Percentiles rank a stretch among this genome's conserved stretches.
Conservation (phyloP, 2,113 vertebrate species). For the Mellivora capensis region DNA sequence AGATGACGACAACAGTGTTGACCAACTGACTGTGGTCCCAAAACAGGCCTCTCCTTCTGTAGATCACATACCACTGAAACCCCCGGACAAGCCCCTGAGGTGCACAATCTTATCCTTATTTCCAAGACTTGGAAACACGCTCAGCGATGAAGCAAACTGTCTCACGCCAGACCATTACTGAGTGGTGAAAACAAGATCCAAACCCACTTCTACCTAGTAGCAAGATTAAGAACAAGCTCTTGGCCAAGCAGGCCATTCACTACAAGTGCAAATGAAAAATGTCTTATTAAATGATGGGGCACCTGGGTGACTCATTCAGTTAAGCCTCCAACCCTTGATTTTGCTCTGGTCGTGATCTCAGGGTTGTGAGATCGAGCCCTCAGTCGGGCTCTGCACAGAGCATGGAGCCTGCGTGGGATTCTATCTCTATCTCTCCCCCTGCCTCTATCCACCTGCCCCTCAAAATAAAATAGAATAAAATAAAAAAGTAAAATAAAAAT, state of each 20-base stretch:
- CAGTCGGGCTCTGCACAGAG: neutral
- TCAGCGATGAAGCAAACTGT: neutral
- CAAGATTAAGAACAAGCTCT: neutral
- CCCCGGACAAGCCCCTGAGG: neutral
- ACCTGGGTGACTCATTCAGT: neutral
- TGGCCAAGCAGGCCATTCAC: neutral
- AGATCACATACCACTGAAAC: neutral
- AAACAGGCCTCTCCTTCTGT: neutral
- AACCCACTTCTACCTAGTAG: neutral
- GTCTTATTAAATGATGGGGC: neutral
- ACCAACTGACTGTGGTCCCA: neutral
- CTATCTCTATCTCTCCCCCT: neutral
- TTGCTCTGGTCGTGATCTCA: neutral
- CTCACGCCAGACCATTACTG: neutral
- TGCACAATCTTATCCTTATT: neutral
- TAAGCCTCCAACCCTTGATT: neutral
- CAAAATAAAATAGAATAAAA: neutral
- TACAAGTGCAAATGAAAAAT: neutral
- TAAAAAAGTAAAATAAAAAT: neutral
- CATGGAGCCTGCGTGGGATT: neutral
- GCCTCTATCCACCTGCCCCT: neutral
- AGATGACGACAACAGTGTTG: fast-evolving
- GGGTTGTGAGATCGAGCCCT: neutral
- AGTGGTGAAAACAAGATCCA: neutral
- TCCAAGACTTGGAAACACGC: neutral